Percentiles rank a stretch among this genome's conserved stretches.
Evolutionary conservation across 2,113 vertebrate species (phyloP).

Genomic region (Dunckerocampus dactyliophorus): DNA sequence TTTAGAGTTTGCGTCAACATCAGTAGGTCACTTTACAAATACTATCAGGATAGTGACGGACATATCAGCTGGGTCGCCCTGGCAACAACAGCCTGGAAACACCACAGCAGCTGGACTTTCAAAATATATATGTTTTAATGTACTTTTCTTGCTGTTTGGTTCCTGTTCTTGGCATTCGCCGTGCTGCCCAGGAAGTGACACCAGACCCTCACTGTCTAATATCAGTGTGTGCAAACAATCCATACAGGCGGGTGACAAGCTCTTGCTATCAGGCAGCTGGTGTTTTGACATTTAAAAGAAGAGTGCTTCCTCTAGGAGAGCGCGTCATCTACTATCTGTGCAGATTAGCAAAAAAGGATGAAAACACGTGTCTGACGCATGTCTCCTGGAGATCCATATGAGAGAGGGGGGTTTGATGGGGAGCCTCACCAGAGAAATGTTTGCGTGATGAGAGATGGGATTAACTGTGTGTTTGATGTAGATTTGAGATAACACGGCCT

Average conservation of each 20-base stretch:
- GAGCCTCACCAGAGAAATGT: too few relatives aligned
- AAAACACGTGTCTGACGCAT: not conserved
- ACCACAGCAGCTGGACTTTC: too few relatives aligned
- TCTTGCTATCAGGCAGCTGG: slow-evolving; percentile 38
- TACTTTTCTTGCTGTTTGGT: too few relatives aligned
- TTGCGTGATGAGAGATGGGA: not conserved
- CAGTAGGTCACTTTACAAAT: too few relatives aligned
- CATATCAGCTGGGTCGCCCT: too few relatives aligned
- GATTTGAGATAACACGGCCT: not conserved
- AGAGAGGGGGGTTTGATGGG: not conserved
- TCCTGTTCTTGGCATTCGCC: too few relatives aligned
- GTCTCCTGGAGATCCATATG: not conserved
- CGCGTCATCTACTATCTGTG: not conserved
- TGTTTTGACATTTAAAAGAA: slow-evolving; percentile 32
- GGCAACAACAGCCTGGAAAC: too few relatives aligned
- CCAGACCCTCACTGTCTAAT: slow-evolving; percentile 8
- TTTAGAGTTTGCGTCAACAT: too few relatives aligned
- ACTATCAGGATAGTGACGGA: too few relatives aligned
- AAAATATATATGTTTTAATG: too few relatives aligned
- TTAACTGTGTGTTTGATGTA: slow-evolving; percentile 4
- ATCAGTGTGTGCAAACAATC: slow-evolving; percentile 35
- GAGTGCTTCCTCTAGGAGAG: not conserved
- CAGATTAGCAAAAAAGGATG: slow-evolving; percentile 6
- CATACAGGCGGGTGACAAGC: slow-evolving; percentile 3
- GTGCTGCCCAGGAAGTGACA: too few relatives aligned